Base-by-base conservation (phyloP, 2,797 vertebrate genomes). In the Loriculus beryllinus region DNA sequence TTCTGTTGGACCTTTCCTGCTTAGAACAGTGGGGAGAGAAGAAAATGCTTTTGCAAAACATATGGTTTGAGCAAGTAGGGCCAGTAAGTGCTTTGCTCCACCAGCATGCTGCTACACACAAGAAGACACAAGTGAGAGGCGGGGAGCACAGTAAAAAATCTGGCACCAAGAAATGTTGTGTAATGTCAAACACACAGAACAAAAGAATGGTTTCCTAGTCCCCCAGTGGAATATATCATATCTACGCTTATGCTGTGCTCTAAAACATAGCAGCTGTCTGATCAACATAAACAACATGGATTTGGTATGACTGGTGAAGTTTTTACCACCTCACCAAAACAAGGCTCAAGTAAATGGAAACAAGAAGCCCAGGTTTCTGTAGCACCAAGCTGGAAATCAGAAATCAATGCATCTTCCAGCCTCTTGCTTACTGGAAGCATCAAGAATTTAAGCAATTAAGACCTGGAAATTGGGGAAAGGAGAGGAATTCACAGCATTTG, bases 151-250 rank as follows among this genome's bases (percentile, higher is more conserved):
- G 91, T 3, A 88, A 84, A 84, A 71, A 62, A 86, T 70, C 82
- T 96, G 91, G 63, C 79, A 91, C 48, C 67, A 91, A 80, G 92
- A 96, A 94, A 91, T 47, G 82, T 62, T 82, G 62, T 19, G 29
- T 62, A 74, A 60, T 64, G 84, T 91, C 91, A 95, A 82, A 93
- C 69, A 94, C 45, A n/a, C 11, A 63, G 59, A 91, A 96, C 91
- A 91, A 94, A 94, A 84, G 87, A 92, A 74, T 45, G 5, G 72
- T 84, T 93, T 94, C 95, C 93, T 90, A 64, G 42, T 88, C 56
- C 43, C 43, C 48, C 80, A 64, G 5, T 68, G 63, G 67, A 95
- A 70, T 68, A 39, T 47, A 40, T 60, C 60, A 14, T 45, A 88
- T 70, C 59, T 18, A 81, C 59, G 43, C 37, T 40, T 45, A 82